Conservation (phyloP, 2,888 invertebrate genomes). For the Eueremaeus valkanovi region DNA sequence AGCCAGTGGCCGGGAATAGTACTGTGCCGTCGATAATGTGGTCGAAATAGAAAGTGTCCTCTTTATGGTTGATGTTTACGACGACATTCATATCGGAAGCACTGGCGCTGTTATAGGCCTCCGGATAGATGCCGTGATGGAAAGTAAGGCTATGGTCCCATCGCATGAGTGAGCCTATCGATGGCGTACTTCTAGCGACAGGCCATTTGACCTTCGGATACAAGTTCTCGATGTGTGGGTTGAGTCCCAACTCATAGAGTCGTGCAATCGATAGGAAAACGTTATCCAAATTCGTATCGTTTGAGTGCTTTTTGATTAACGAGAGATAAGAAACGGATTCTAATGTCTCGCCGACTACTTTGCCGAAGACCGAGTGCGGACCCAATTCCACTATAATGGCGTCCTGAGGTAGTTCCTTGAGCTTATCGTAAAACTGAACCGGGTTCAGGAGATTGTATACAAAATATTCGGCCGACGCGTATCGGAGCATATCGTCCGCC, state of each 20-base stretch:
- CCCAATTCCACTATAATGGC: conserved; percentile 89
- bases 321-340: conserved; percentile 61
- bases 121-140: conserved; percentile 49
- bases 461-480: conserved; percentile 80
- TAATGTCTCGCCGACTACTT: conserved; percentile 73
- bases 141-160: conserved; percentile 75
- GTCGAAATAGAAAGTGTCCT: conserved; percentile 68
- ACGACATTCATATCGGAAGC: conserved; percentile 64
- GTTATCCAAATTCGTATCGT: conserved; percentile 58
- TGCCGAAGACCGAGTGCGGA: conserved; percentile 84
- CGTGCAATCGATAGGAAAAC: conserved; percentile 74
- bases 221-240: conserved; percentile 67
- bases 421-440: conserved; percentile 83
- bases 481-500: conserved; percentile 64
- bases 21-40: conserved; percentile 60
- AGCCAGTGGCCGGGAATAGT: conserved; percentile 50
- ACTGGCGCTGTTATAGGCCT: conserved; percentile 41
- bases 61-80: conserved; percentile 67
- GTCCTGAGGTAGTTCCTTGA: conserved; percentile 75
- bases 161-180: conserved; percentile 75
- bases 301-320: conserved; percentile 68
- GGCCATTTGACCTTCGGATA: conserved; percentile 64
- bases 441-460: conserved; percentile 90
- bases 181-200: conserved; percentile 84
- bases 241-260: conserved; percentile 72